Percentiles rank a stretch among this genome's conserved stretches.
Evolutionary conservation across 2,797 vertebrate genomes (phyloP).

Genomic region (Acropternis orthonyx): DNA sequence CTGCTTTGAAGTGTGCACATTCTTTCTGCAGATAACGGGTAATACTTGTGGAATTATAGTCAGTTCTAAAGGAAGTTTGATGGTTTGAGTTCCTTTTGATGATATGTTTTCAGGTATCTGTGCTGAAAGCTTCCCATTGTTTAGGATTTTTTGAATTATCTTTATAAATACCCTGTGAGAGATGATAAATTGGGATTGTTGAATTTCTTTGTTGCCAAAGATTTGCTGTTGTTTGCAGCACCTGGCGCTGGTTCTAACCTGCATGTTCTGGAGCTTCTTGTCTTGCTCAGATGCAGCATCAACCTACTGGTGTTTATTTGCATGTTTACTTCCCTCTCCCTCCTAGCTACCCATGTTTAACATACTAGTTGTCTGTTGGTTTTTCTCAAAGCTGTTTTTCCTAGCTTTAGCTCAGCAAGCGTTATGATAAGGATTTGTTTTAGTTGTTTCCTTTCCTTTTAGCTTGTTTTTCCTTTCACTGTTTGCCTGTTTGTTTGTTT

Average conservation of each 20-base stretch:
- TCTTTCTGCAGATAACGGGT: background rate
- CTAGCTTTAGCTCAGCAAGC: background rate
- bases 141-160: background rate
- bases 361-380: background rate
- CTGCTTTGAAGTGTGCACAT: background rate
- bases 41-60: background rate
- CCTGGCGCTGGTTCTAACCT: background rate
- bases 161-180: background rate
- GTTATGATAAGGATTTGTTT: background rate
- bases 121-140: background rate
- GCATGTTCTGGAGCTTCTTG: background rate
- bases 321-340: background rate
- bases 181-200: background rate
- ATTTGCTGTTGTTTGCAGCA: background rate
- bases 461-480: background rate
- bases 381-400: background rate
- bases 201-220: background rate
- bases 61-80: background rate
- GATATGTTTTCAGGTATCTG: background rate
- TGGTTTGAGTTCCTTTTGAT: background rate
- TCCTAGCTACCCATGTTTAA: background rate
- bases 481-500: background rate
- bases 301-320: background rate
- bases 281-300: background rate
- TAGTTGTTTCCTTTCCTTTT: background rate